Percentiles rank a stretch among this genome's conserved stretches.
Evolutionary conservation across 2,797 vertebrate species (phyloP).

Genomic region (Hydrocynus forskahlii): DNA sequence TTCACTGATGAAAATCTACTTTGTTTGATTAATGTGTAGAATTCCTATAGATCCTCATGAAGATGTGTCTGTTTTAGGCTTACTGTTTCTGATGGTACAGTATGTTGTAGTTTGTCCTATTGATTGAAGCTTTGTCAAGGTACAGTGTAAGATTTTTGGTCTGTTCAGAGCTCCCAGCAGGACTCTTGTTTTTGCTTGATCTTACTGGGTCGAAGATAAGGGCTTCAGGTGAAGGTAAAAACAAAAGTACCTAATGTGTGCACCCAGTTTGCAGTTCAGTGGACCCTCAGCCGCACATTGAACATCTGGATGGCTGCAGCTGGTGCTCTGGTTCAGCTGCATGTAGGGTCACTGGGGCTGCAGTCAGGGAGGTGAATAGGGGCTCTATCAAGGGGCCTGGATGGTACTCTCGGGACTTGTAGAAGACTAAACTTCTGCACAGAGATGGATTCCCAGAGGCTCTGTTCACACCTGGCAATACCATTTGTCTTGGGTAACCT

Average conservation of each 20-base stretch:
- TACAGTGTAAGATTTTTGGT: background rate
- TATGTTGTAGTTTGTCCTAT: background rate
- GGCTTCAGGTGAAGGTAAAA: slow-evolving; percentile 2
- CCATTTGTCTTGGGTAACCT: too few relatives aligned
- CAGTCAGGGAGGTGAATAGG: background rate
- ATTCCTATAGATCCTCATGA: background rate
- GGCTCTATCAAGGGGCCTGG: background rate
- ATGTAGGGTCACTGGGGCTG: background rate
- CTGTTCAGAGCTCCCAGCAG: background rate
- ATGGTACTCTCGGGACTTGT: background rate
- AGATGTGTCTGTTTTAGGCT: background rate
- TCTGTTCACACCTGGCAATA: too few relatives aligned
- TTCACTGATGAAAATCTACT: background rate
- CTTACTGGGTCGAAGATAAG: background rate
- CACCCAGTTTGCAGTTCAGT: slow-evolving; percentile 19
- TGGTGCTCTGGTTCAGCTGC: slow-evolving; percentile 1
- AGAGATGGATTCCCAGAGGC: too few relatives aligned
- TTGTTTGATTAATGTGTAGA: background rate
- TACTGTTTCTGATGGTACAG: background rate
- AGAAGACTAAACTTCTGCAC: background rate
- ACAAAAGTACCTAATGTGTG: slow-evolving; percentile 6
- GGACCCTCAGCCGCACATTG: slow-evolving; percentile 31
- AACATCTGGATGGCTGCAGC: background rate
- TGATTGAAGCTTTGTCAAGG: background rate
- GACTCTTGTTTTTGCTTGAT: background rate